phyloP scores from a whole-genome alignment of 2,888 invertebrate genomes.

The Argynnis bischoffii region DNA sequence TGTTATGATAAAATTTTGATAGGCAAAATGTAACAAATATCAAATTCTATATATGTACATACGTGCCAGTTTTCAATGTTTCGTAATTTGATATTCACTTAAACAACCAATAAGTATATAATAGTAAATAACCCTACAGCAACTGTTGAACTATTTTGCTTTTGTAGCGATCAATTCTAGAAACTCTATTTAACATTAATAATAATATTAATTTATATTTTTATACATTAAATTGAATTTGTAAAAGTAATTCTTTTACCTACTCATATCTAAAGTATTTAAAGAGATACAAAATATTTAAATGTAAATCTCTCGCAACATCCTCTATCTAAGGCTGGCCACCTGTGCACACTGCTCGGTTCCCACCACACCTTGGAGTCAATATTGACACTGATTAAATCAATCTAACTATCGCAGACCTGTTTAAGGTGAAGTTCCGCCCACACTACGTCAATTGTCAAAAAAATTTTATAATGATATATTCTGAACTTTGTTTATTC shows the following conservation, averaged over 20 bases:
- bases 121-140: too few relatives aligned
- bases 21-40: too few relatives aligned
- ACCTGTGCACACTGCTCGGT: slow-evolving; percentile 76
- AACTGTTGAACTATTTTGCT: too few relatives aligned
- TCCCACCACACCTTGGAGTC: slow-evolving; percentile 70
- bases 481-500: background rate
- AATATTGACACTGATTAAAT: slow-evolving; percentile 79
- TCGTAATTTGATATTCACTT: too few relatives aligned
- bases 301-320: slow-evolving; percentile 34
- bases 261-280: background rate
- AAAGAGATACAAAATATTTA: background rate
- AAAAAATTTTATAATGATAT: background rate
- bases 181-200: too few relatives aligned
- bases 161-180: too few relatives aligned
- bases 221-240: too few relatives aligned
- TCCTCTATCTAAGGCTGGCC: slow-evolving; percentile 47
- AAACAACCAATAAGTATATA: too few relatives aligned
- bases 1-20: too few relatives aligned
- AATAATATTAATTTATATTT: too few relatives aligned
- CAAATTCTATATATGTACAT: too few relatives aligned
- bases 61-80: too few relatives aligned
- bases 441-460: slow-evolving; percentile 29
- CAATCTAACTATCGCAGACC: slow-evolving; percentile 67
- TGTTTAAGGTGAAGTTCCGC: slow-evolving; percentile 39
- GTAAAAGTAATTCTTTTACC: background rate